Evolutionary conservation across 2,888 invertebrate genomes (phyloP), one percentile per base, ranked within the genome.

Genomic region (Ypsolopha scabrella): DNA sequence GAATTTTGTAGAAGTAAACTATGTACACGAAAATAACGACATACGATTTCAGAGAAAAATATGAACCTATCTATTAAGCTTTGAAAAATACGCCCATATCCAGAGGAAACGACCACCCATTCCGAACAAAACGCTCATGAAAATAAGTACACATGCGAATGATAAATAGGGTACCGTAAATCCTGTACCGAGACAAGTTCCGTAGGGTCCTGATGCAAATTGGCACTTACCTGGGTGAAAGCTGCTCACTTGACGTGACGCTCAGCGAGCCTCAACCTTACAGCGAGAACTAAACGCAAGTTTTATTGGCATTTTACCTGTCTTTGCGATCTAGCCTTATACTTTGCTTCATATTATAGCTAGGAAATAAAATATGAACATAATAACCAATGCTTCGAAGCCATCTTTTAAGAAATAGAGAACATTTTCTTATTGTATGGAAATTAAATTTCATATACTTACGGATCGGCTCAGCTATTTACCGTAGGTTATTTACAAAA

Each of bases 111-210:
- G 24, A 24, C 24, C 24, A 24, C 24, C 24, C 24, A 24, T 24
- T 24, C 24, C 24, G 24, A 24, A 24, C 24, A 24, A 24, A 24
- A 24, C 24, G 24, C 24, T 24, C 24, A 24, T 24, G 24, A 24
- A 51, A 41, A 33, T 51, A 44, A 51, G 43, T 51, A 51, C 33
- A 45, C 51, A 38, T 51, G 45, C 44, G 45, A 44, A 51, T 38
- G 44, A 51, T 44, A 41, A 43, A 50, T 44, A 45, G 36, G 35
- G 48, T n/a, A 10, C 37, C 51, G 51, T 51, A 44, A 51, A 50
- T 43, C 34, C 34, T n/a, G 24, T n/a, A 13, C 6, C 48, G 41
- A 48, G 48, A 48, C 14, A 14, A 10, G 39, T 24, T 48, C 39
- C 35, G 41, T 48, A 14, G 39, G 11, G 48, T 39, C 14, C n/a